Conservation (phyloP, 2,113 vertebrate genomes). For the Lichenostomus cassidix region DNA sequence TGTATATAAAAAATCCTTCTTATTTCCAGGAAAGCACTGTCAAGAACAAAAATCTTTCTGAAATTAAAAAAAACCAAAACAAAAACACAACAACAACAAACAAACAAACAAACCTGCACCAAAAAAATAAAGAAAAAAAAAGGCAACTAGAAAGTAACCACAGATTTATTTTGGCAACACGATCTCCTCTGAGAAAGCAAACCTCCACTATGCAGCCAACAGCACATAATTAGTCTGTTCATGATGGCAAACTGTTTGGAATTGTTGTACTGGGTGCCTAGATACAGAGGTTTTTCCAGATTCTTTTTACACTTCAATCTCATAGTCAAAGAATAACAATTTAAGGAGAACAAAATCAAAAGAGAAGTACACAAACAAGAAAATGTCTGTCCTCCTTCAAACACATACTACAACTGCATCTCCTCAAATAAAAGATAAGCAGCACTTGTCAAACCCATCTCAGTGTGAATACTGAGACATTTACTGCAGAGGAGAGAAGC, state of each 20-base stretch:
- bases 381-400: not conserved
- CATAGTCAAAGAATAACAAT: not conserved
- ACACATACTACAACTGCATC: not conserved
- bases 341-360: not conserved
- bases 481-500: not conserved
- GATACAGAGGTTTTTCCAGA: conserved; percentile 1
- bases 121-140: not conserved
- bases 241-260: not conserved
- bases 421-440: not conserved
- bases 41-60: not conserved
- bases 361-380: not conserved
- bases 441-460: not conserved
- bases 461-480: not conserved
- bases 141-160: not conserved
- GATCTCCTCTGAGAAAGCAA: not conserved
- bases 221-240: not conserved
- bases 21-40: not conserved
- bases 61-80: not conserved
- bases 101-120: not conserved
- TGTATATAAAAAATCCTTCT: not conserved
- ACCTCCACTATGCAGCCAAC: not conserved
- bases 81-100: not conserved
- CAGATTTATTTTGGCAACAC: not conserved
- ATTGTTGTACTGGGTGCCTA: not conserved
- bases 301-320: not conserved